Evolutionary conservation across 2,888 invertebrate genomes (phyloP).

Genomic region (Meloe dianella): DNA sequence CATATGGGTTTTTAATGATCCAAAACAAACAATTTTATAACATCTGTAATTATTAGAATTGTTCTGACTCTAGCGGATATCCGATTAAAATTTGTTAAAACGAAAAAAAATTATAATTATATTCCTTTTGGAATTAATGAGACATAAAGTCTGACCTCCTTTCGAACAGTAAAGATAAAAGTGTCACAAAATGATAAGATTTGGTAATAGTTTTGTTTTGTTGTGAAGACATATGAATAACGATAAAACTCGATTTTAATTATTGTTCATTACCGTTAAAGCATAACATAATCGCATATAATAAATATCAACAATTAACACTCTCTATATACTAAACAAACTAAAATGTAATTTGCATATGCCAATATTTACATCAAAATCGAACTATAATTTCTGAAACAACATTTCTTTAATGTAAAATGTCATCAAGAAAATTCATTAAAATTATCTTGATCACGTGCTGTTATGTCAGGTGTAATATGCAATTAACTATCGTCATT

Average conservation of each 20-base stretch:
- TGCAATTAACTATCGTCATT: not conserved
- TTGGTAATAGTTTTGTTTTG: slow-evolving; percentile 8
- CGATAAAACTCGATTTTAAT: not conserved
- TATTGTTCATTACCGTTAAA: not conserved
- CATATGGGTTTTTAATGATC: too few species aligned
- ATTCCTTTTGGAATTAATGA: not conserved
- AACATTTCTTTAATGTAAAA: slow-evolving; percentile 15
- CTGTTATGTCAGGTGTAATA: not conserved
- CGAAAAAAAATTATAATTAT: not conserved
- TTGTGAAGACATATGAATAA: not conserved
- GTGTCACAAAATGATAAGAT: slow-evolving; percentile 3
- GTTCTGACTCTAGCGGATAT: not conserved
- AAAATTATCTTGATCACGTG: slow-evolving; percentile 2
- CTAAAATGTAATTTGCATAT: slow-evolving; percentile 23
- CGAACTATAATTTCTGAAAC: slow-evolving; percentile 20
- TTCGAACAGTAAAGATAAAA: slow-evolving; percentile 9
- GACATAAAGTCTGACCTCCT: slow-evolving; percentile 11
- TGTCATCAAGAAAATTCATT: not conserved
- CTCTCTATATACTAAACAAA: not conserved
- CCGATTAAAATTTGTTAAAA: not conserved
- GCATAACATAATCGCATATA: not conserved
- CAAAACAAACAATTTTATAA: not conserved
- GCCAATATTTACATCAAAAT: slow-evolving; percentile 26
- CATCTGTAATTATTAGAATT: not conserved
- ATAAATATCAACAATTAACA: slow-evolving; percentile 13